Base-by-base conservation (phyloP, 2,888 invertebrate genomes). In the Aplocera efformata region DNA sequence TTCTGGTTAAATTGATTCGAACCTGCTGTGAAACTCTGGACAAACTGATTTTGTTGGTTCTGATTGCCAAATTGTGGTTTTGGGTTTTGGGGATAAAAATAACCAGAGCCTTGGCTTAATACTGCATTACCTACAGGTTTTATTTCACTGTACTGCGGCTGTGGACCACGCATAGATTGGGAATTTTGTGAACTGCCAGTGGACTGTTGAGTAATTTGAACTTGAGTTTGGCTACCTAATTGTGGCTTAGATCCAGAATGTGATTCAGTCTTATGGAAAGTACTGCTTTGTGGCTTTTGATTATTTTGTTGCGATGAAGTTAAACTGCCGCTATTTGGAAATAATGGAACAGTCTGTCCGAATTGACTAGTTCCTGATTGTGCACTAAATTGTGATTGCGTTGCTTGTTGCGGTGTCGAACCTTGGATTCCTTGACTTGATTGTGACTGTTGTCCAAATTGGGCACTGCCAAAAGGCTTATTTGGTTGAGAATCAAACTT, bases 381-480 rank as follows among this genome's bases (percentile, higher is more conserved):
- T 23, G 30, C 30, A 8, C 10, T 42, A n/a, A 50, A 50, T 10
- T 17, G 13, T 17, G 5, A 17, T 5, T 17, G 13, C 5, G 13
- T 17, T 2, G 6, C 33, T 17, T 17, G 13, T 17, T 17, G 13
- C 13, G 5, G 13, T 17, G 2, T 5, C 32, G 10, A 42, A 26
- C 1, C 9, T 25, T 32, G 42, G 1, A 9, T 10, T 11, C 21
- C 42, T 21, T 45, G 32, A 10, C 53, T 53, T 28, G 53, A 58
- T 22, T 51, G 48, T 32, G 51, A 32, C 28, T 55, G 54, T 25
- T 35, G 38, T 10, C 48, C 56, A 32, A 61, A 51, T 10, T 60
- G 29, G 10, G 35, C 39, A 10, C 28, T 32, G 7, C 13, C 38
- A 28, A 36, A 43, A 30, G 53, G 48, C 21, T 40, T 42, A 6